Evolutionary conservation across 1,140 invertebrate genomes (phyloP), one percentile per base, ranked within the genome.

Genomic region (Neuroterus valhalla): DNA sequence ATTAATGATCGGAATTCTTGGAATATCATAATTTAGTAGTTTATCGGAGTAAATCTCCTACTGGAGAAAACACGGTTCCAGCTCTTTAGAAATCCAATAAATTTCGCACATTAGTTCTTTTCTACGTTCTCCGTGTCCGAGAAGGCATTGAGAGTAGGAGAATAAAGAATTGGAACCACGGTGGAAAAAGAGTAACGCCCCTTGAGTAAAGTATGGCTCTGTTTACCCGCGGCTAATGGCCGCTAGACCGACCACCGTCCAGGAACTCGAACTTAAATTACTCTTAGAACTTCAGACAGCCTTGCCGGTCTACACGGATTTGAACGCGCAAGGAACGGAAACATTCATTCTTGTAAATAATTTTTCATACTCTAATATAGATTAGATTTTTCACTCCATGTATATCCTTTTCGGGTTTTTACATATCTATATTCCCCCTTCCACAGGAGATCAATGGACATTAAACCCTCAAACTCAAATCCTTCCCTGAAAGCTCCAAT

Each of bases 191-290:
- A 86, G 85, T 85, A 84, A 89, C 85, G 88, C 86, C 86, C 82
- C 79, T 81, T 81, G 81, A 86, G 84, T 89, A 89, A 90, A 89
- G 87, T 89, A 90, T 89, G 81, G 85, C 82, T 88, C 86, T 90
- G 89, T 90, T 90, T 90, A 89, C 89, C 80, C 85, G 79, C 80
- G 83, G 86, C 86, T 89, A 90, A 90, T 90, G 87, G 89, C 83
- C 84, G 84, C 84, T 81, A 86, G 82, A 88, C 88, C 85, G 82
- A 81, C 85, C 85, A 86, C 84, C 84, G 85, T 89, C 86, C 85
- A 80, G 78, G 74, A 75, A 68, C n/a, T 66, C 12, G 52, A 19
- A 72, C 46, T 66, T 42, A 38, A 62, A 62, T 62, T 26, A 62
- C 55, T 23, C 21, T 31, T n/a, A 2, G 21, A 31, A 26, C 23